Percentiles rank a stretch among this genome's conserved stretches.
Conservation (phyloP, 2,797 vertebrate species). For the Buphagus erythrorhynchus region DNA sequence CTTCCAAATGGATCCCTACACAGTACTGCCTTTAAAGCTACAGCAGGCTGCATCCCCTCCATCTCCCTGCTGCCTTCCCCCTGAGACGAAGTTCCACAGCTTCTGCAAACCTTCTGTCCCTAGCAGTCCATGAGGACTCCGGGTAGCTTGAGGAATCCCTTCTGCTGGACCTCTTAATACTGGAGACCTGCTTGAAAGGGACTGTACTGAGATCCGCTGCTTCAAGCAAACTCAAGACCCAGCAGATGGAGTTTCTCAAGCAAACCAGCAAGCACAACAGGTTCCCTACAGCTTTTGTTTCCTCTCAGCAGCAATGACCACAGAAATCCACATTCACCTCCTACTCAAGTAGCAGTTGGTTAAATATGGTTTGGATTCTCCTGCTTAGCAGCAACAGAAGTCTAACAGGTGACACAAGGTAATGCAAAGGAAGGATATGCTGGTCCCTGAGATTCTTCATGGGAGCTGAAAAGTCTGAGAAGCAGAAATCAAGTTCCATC, state of each 20-base stretch:
- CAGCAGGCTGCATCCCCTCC: conserved; percentile 12
- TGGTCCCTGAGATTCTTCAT: conserved; percentile 82
- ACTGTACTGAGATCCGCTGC: not conserved
- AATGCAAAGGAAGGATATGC: conserved; percentile 82
- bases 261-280: not conserved
- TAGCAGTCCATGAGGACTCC: not conserved
- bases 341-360: not conserved
- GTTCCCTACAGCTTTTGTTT: not conserved
- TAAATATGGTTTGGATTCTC: not conserved
- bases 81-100: not conserved
- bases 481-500: conserved; percentile 56
- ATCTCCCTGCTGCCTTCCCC: conserved; percentile 38
- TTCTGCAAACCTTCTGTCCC: not conserved
- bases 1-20: conserved; percentile 48
- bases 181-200: not conserved
- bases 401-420: conserved; percentile 65
- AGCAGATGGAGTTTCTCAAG: not conserved
- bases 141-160: not conserved
- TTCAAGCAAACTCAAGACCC: not conserved
- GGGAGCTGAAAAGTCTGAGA: conserved; percentile 49
- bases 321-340: not conserved
- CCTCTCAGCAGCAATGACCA: not conserved
- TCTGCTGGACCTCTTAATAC: not conserved
- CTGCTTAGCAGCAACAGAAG: conserved; percentile 42
- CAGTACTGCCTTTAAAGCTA: conserved; percentile 37